phyloP scores from a whole-genome alignment of 2,888 invertebrate genomes.

The Nomada fabriciana region DNA sequence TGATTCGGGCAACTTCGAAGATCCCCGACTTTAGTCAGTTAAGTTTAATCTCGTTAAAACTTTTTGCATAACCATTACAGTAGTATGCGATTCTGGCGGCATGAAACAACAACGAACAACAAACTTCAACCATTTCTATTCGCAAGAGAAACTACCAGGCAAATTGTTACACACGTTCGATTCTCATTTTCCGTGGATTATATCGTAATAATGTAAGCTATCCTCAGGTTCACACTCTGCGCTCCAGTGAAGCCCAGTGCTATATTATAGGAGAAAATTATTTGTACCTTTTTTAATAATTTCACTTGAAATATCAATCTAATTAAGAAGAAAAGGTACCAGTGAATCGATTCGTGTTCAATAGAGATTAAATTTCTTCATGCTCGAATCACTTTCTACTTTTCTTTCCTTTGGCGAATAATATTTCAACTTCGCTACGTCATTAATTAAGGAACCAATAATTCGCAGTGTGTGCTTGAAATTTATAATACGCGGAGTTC shows the following conservation, averaged over 20 bases:
- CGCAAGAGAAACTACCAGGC: neutral
- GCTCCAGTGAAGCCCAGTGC: no score
- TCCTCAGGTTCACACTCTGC: no score
- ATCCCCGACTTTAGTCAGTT: slow-evolving; percentile 19
- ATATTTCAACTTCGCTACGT: neutral
- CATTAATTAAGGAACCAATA: slow-evolving; percentile 6
- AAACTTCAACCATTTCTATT: neutral
- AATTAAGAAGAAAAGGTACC: no score
- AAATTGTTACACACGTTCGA: neutral
- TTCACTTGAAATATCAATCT: no score
- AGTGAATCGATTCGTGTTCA: no score
- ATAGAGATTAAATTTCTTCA: no score
- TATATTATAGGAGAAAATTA: no score
- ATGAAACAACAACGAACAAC: neutral
- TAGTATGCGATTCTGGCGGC: slow-evolving; percentile 29
- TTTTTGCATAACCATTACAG: slow-evolving; percentile 28
- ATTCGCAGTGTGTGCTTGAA: neutral
- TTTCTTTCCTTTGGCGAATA: no score
- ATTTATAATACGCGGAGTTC: neutral
- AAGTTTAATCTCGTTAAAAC: slow-evolving; percentile 58
- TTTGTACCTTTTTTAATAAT: no score
- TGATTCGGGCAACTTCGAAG: slow-evolving; percentile 3
- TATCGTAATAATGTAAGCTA: no score
- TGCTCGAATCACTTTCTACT: no score
- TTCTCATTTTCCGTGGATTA: neutral